A percentile compares a stretch with the other conserved stretches of the same genome.
Conservation (phyloP, 2,113 vertebrate genomes). For the Copsychus sechellarum region DNA sequence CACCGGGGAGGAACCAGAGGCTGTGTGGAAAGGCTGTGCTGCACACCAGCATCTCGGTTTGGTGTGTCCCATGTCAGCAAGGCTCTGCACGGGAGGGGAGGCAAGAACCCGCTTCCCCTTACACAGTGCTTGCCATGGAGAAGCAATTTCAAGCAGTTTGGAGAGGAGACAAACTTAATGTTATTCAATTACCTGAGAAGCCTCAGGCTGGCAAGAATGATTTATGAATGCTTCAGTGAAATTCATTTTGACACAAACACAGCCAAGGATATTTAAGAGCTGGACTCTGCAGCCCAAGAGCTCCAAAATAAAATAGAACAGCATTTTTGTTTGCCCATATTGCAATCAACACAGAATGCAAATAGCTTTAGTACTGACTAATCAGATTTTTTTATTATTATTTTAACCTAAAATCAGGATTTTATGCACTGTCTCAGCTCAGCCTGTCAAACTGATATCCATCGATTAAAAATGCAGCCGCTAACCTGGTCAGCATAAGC, state of each 20-base stretch:
- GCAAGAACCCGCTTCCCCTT: background rate
- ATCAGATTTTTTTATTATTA: background rate
- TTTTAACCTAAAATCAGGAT: background rate
- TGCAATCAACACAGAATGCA: background rate
- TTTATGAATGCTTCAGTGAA: background rate
- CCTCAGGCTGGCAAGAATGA: background rate
- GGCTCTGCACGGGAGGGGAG: background rate
- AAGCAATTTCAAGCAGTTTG: background rate
- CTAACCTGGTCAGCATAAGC: background rate
- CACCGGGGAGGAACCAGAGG: fast-evolving
- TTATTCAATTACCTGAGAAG: constrained; percentile 21
- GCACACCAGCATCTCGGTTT: fast-evolving
- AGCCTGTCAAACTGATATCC: background rate
- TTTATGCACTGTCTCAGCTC: background rate
- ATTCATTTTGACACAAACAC: background rate
- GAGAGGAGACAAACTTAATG: background rate
- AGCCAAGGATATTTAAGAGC: background rate
- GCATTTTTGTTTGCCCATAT: background rate
- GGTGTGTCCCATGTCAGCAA: fast-evolving
- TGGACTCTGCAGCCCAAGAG: background rate
- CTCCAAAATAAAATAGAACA: background rate
- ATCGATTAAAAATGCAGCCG: background rate
- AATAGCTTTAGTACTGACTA: background rate
- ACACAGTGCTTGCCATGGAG: background rate
- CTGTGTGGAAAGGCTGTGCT: background rate